Conservation (phyloP, 2,888 invertebrate genomes). For the Epistrophella euchroma region DNA sequence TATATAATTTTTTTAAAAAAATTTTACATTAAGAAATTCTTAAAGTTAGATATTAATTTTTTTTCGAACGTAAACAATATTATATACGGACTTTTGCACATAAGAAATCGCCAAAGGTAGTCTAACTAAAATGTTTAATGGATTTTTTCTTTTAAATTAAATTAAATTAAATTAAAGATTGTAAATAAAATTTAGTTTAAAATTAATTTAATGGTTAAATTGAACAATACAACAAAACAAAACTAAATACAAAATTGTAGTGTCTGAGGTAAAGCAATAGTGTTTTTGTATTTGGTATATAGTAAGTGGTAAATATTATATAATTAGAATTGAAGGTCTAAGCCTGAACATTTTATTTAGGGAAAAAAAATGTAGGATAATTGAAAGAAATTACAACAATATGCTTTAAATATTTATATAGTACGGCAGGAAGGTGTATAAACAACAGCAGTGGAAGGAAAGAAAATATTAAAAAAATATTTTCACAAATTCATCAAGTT, state of each 20-base stretch:
- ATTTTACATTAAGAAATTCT: too few species aligned
- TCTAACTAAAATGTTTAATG: not conserved
- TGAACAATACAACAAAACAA: not conserved
- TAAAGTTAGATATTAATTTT: too few species aligned
- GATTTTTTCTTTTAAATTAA: not conserved
- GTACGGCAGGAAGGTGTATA: conserved; percentile 68
- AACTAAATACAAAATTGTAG: conserved; percentile 4
- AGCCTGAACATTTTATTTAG: conserved; percentile 36
- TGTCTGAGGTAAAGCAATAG: conserved; percentile 20
- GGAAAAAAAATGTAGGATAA: conserved; percentile 21
- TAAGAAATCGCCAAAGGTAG: not conserved
- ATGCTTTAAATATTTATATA: conserved; percentile 40
- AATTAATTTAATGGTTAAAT: not conserved
- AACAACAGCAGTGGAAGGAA: conserved; percentile 71
- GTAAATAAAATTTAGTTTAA: too few species aligned
- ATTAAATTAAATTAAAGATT: not conserved
- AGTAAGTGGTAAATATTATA: conserved; percentile 19
- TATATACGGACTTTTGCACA: not conserved
- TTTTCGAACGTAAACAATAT: not conserved
- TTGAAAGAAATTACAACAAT: conserved; percentile 44
- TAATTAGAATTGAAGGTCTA: conserved; percentile 14
- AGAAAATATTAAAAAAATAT: conserved; percentile 39
- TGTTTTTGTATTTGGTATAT: conserved; percentile 12
- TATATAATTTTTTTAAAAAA: too few species aligned
- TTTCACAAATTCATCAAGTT: conserved; percentile 31